Base-by-base conservation (phyloP, 2,888 invertebrate genomes). In the Torymus auratus region DNA sequence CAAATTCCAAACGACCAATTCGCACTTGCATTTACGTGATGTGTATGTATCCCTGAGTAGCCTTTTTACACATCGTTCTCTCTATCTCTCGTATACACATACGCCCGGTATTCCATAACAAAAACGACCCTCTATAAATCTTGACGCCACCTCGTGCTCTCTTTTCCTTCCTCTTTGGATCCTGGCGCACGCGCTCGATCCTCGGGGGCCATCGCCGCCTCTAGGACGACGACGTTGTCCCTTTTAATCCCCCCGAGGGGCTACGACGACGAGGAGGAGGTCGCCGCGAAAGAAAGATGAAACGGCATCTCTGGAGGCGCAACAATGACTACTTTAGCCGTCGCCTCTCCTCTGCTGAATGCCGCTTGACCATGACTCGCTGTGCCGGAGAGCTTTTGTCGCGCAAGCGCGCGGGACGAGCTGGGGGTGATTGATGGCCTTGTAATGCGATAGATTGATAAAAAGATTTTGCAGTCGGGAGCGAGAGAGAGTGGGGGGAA, bases 51-150 rank as follows among this genome's bases (percentile, higher is more conserved):
- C 0, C 28, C 28, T 2, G 7, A 28, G 28, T 28, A 28, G 28
- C 3, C 28, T 28, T 28, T 28, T 28, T 28, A 28, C 28, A 28
- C 28, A 28, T 28, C 28, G 28, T 28, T 7, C 28, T 28, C 28
- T 28, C 20, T 20, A 20, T 20, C 28, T 28, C 28, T 28, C 28
- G 28, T 28, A 28, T 28, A 28, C 28, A 3, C 28, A 68, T 72
- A 68, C 69, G 64, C 17, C 28, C 65, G 70, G 71, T 81, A 84
- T 85, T 84, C 83, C 81, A 85, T 85, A 83, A 84, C 83, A 83
- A 84, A 28, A 83, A 81, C 75, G 67, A 68, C 76, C 68, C 55
- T 15, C 82, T 74, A 83, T 83, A 83, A 83, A 83, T 84, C 82
- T 82, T 84, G 50, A 58, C 41, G 3, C 41, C 17, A 53, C 7